phyloP scores from a whole-genome alignment of 2,113 vertebrate species.

The Triplophysa rosa region DNA sequence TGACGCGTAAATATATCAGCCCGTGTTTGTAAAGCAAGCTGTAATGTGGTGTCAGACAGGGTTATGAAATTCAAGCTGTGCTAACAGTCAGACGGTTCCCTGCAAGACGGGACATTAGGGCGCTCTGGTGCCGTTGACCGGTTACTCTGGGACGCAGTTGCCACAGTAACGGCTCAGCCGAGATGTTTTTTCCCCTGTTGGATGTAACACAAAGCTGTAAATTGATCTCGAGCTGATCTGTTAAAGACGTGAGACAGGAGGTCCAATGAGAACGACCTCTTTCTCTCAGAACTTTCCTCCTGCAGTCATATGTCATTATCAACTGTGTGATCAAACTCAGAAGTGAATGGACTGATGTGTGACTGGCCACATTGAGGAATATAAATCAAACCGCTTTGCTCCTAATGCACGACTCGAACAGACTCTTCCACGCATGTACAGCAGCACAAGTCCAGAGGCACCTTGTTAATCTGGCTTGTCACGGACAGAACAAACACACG shows the following conservation, averaged over 20 bases:
- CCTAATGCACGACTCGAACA: conserved; percentile 12
- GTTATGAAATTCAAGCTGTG: conserved; percentile 18
- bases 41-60: neutral
- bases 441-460: conserved; percentile 13
- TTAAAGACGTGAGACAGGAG: conserved; percentile 35
- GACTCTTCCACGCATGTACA: neutral
- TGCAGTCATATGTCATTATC: neutral
- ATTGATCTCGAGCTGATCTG: conserved; percentile 40
- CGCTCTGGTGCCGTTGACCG: neutral
- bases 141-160: conserved; percentile 44
- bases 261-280: conserved; percentile 1
- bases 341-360: neutral
- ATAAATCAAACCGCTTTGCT: conserved; percentile 3
- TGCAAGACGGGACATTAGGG: conserved; percentile 1
- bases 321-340: neutral
- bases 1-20: conserved; percentile 1
- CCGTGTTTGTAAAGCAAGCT: neutral
- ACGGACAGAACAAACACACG: conserved; percentile 34
- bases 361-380: neutral
- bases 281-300: conserved; percentile 4
- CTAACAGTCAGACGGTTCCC: conserved; percentile 23
- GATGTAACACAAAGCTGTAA: conserved; percentile 48
- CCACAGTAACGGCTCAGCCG: conserved; percentile 37
- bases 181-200: conserved; percentile 17
- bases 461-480: conserved; percentile 43